phyloP scores from a whole-genome alignment of 37 sponge, comb jelly and placozoan genomes.

The Axinella damicornis region DNA sequence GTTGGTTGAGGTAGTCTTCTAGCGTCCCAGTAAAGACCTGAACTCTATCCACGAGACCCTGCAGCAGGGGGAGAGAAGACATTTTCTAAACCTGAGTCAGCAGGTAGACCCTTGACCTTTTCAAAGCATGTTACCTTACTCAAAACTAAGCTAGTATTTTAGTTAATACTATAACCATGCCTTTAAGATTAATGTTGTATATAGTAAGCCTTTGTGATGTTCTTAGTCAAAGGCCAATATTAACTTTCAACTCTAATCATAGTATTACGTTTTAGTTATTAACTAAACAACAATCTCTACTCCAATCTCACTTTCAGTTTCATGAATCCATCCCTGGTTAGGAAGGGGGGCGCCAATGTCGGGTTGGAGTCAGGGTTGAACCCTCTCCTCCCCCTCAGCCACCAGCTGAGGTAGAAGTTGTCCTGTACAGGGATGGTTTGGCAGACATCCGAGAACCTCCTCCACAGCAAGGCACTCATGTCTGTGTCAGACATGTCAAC shows the following conservation, averaged over 20 bases:
- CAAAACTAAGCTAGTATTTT: no score
- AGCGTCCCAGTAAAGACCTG: slow-evolving; percentile 27
- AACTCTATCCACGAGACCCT: slow-evolving; percentile 43
- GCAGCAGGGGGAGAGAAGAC: no score
- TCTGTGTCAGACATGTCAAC: slow-evolving; percentile 18
- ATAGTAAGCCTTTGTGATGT: no score
- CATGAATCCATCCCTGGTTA: slow-evolving; percentile 31
- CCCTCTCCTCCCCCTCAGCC: slow-evolving; percentile 17
- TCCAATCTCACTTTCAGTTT: slow-evolving; percentile 34
- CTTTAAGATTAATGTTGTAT: no score
- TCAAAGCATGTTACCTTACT: no score
- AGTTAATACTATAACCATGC: neutral
- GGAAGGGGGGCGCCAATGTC: slow-evolving; percentile 35
- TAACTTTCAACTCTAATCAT: no score
- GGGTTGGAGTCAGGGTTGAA: slow-evolving; percentile 40
- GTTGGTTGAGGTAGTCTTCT: slow-evolving; percentile 30
- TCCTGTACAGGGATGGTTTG: slow-evolving; percentile 31
- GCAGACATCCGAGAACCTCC: slow-evolving; percentile 26
- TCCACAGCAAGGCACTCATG: slow-evolving; percentile 9
- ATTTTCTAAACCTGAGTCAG: no score
- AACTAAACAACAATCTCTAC: no score
- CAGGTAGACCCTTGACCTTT: no score
- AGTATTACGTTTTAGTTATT: no score
- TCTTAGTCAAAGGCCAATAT: no score
- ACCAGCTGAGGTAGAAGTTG: slow-evolving; percentile 74